Evolutionary conservation across 2,797 vertebrate species (phyloP), one percentile per base, ranked within the genome.

Genomic region (Ctenosaura bakeri): DNA sequence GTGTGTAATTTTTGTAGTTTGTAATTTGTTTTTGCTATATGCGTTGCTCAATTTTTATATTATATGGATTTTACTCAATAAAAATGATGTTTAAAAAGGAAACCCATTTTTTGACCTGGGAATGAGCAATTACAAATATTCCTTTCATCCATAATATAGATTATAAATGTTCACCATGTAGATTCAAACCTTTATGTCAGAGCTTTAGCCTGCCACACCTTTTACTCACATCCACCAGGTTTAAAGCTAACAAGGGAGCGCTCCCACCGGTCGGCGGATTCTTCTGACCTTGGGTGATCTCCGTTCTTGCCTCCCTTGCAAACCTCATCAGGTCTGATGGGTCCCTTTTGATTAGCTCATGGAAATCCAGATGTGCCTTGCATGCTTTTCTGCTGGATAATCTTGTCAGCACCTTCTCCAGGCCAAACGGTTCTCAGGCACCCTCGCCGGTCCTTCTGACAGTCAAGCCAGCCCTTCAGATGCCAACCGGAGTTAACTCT

Each of bases 321-420:
- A 42, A 78, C 46, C 22, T 12, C 2, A 22, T 56, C 26, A 16
- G 29, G 52, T 13, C 76, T 50, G n/a, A 62, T 12, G 73, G 35
- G 38, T 62, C 69, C 83, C 54, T 74, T 46, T 59, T 2, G 81
- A 59, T 79, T 59, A 71, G 59, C 56, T 79, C 62, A 73, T 78
- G 73, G 59, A 88, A 73, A 88, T 69, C 35, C 73, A 84, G 73
- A 79, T 59, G 35, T 56, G 18, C 71, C 1, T 12, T 2, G 32
- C 29, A 73, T 76, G 38, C 81, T 46, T 24, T 29, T 83, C 46
- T 18, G 8, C 3, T 22, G 26, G 59, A 69, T n/a, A 32, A 73
- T 24, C 73, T 50, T 90, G 80, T 83, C 80, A 87, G 83, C 52
- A 13, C 76, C 83, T 69, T 62, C 26, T 56, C 77, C 35, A 56